A percentile compares a stretch with the other conserved stretches of the same genome.
Conservation (phyloP, 2,888 invertebrate genomes). For the Phalera bucephala region DNA sequence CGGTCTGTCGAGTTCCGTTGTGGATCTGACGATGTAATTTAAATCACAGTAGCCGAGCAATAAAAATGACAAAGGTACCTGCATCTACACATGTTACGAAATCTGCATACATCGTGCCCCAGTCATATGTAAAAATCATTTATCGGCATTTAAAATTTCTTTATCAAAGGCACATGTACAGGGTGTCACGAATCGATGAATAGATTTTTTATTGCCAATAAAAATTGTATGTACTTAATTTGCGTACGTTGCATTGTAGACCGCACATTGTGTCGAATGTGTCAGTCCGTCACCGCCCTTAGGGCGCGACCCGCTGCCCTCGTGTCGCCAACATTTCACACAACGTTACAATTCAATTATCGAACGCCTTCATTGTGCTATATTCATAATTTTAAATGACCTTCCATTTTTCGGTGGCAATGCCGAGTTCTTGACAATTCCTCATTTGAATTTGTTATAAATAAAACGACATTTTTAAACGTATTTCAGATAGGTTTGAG, state of each 20-base stretch:
- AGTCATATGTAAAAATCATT: constrained; percentile 81
- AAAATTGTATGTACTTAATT: constrained; percentile 79
- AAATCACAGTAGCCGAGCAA: constrained; percentile 57
- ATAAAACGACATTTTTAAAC: constrained; percentile 45
- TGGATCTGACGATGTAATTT: constrained; percentile 58
- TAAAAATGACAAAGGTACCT: constrained; percentile 59
- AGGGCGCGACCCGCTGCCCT: constrained; percentile 79
- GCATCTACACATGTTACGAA: constrained; percentile 68
- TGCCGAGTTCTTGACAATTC: constrained; percentile 55
- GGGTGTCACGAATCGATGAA: constrained; percentile 70
- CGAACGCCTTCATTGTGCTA: constrained; percentile 52
- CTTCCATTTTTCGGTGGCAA: constrained; percentile 60
- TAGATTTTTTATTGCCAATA: constrained; percentile 74
- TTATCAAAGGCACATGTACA: constrained; percentile 67
- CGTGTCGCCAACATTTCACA: constrained; percentile 56
- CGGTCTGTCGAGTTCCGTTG: constrained; percentile 68
- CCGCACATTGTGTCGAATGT: constrained; percentile 59
- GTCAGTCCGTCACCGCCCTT: constrained; percentile 46
- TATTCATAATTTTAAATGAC: constrained; percentile 65
- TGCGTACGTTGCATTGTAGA: constrained; percentile 75
- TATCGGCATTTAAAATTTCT: constrained; percentile 73
- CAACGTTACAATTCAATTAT: constrained; percentile 70
- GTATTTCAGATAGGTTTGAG: constrained; percentile 23
- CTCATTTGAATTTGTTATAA: constrained; percentile 67
- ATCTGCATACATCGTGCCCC: constrained; percentile 55